Evolutionary conservation across 2,888 invertebrate species (phyloP), one percentile per base, ranked within the genome.

Genomic region (Chrysolina haemoptera): DNA sequence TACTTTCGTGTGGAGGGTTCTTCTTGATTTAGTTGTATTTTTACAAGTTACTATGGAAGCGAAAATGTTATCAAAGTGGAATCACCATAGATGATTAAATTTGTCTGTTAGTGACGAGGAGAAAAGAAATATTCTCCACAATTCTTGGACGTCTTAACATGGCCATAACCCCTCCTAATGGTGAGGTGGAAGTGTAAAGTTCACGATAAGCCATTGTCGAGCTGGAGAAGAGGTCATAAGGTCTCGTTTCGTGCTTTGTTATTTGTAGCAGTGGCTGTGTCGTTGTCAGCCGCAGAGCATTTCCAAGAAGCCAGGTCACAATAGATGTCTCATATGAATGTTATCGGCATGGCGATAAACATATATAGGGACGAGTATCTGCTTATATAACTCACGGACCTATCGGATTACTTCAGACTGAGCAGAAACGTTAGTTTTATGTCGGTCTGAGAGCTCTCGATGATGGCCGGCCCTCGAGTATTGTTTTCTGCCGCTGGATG

Each of bases 181-280:
- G 27, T 20, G 35, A 46, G 18, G 65, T 59, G 50, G 65, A 50
- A 70, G 73, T 68, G 65, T 66, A 74, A 74, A 76, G 67, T 76
- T 74, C 74, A 74, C 72, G 73, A 77, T 75, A 74, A 75, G 74
- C 75, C 71, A 71, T 73, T 73, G 75, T 69, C 18, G 66, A 68
- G 64, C 63, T 65, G 40, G 62, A 68, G 63, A 70, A 73, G 65
- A 68, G 73, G 73, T 76, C 73, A 75, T 72, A 74, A 77, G 78
- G 72, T 69, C 73, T 75, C 74, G 68, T 79, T 80, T 72, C 75
- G 65, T 75, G 77, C 77, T 78, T 77, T 74, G 79, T 80, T 79
- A 79, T 80, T 79, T 79, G 77, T 77, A 76, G 62, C 71, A 71
- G 70, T 66, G 70, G 73, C 65, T 70, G 62, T 67, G 70, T 68